These are phyloP conservation scores for Nibea albiflora DNA, from an alignment of 2,113 vertebrate species.

Conservation along the genomic window DNA sequence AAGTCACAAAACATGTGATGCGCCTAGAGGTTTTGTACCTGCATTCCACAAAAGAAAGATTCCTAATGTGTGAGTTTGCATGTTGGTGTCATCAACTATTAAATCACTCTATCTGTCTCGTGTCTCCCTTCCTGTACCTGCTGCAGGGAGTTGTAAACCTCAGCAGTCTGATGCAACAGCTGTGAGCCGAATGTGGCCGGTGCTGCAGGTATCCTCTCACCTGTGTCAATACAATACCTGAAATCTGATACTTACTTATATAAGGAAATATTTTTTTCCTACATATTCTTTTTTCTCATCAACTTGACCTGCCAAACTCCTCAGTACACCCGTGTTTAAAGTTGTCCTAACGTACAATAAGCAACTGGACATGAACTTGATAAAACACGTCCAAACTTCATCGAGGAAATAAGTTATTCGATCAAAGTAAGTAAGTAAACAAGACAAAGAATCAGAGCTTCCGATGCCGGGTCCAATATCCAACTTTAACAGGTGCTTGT, in stretches of 20 bases:
- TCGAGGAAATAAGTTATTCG: neutral
- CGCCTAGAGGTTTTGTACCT: conserved; percentile 15
- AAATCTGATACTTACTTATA: neutral
- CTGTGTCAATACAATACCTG: neutral
- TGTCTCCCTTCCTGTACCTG: conserved; percentile 21
- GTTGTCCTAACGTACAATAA: neutral
- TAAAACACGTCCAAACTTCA: neutral
- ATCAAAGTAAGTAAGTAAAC: neutral
- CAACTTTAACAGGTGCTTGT: neutral
- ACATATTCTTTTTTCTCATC: neutral
- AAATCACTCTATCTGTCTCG: conserved; percentile 44
- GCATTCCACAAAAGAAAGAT: neutral
- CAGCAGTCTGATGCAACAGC: conserved; percentile 28
- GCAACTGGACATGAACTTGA: neutral
- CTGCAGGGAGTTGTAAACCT: conserved; percentile 55
- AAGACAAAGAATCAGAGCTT: neutral
- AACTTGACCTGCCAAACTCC: neutral
- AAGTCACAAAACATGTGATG: conserved; percentile 18
- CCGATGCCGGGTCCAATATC: neutral
- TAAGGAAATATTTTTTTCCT: neutral
- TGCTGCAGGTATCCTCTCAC: neutral
- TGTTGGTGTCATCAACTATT: conserved; percentile 15
- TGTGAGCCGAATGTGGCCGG: neutral
- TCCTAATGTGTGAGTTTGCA: neutral
- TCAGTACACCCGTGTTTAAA: conserved; percentile 1